Conservation (phyloP, 2,888 invertebrate genomes). For the Nephrotoma guestfalica region DNA sequence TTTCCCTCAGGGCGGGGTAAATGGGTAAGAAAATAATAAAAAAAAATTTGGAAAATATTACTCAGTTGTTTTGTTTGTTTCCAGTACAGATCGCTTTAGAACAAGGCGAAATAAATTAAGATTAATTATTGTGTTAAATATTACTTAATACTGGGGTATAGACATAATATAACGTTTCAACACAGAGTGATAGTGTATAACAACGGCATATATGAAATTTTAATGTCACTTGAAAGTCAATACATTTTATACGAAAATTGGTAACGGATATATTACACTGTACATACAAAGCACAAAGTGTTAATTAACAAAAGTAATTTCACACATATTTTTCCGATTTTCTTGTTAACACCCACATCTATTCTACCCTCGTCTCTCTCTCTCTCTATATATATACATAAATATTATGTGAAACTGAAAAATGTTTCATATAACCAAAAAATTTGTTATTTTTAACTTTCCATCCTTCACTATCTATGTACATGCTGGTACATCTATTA, state of each 20-base stretch:
- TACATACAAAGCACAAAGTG: not conserved
- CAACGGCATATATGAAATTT: not conserved
- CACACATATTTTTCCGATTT: not conserved
- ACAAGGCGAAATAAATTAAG: not conserved
- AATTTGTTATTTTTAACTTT: not conserved
- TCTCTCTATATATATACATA: too few relatives aligned
- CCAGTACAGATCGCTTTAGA: not conserved
- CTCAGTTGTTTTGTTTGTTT: not conserved
- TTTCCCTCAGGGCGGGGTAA: not conserved
- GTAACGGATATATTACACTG: not conserved
- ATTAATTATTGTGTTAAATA: not conserved
- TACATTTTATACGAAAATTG: not conserved
- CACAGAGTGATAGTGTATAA: not conserved
- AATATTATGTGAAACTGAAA: not conserved
- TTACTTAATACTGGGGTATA: not conserved
- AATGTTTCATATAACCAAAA: not conserved
- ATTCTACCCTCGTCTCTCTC: not conserved
- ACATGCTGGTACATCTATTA: not conserved
- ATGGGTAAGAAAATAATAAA: not conserved
- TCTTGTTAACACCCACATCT: not conserved
- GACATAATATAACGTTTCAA: not conserved
- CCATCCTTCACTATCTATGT: not conserved
- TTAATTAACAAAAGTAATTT: not conserved
- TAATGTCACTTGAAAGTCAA: not conserved
- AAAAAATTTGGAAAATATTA: not conserved